Conservation (phyloP, 2,888 invertebrate genomes). For the Phorcus lineatus region DNA sequence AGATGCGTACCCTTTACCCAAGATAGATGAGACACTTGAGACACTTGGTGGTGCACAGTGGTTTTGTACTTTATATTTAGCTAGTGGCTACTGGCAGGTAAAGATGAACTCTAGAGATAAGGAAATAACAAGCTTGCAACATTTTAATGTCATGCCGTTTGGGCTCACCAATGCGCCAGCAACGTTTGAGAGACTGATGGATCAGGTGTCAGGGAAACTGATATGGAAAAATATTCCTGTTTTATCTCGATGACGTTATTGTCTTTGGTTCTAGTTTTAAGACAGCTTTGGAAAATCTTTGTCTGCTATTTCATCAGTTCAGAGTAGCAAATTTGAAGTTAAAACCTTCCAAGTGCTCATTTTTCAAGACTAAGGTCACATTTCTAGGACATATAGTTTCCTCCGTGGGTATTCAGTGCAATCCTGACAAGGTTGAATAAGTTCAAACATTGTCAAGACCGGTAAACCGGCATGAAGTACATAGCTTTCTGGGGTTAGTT, state of each 20-base stretch:
- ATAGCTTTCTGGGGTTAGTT: neutral
- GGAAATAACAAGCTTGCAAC: neutral
- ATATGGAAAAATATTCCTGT: neutral
- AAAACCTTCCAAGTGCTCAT: too few species aligned
- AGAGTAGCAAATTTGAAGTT: too few species aligned
- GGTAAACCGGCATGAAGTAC: neutral
- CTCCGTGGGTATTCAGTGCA: neutral
- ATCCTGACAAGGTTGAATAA: slow-evolving; percentile 2
- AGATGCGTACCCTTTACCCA: neutral
- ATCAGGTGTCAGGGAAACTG: neutral
- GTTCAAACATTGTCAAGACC: neutral
- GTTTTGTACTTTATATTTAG: neutral
- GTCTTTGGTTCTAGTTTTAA: too few species aligned
- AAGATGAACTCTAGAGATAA: neutral
- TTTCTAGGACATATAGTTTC: neutral
- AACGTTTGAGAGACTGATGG: neutral
- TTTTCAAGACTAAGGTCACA: too few species aligned
- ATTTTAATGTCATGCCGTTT: too few species aligned
- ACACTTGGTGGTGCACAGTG: neutral
- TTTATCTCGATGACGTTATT: too few species aligned
- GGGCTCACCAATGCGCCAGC: neutral
- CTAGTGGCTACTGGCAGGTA: too few species aligned
- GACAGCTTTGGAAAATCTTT: too few species aligned
- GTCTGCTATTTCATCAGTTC: too few species aligned
- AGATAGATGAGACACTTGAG: too few species aligned